phyloP scores from a whole-genome alignment of 2,888 invertebrate species.

The Clivina fossor region DNA sequence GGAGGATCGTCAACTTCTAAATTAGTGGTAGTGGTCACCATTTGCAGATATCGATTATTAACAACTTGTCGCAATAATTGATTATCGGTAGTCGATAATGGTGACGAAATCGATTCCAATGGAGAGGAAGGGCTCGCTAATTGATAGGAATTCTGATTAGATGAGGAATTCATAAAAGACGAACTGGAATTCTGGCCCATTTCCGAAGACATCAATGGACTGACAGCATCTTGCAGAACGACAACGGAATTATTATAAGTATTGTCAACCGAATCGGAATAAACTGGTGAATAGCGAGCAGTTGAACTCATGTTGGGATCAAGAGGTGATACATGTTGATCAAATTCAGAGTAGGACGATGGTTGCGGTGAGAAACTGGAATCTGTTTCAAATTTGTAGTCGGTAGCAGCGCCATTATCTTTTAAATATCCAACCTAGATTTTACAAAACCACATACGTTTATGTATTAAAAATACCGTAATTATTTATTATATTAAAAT shows the following conservation, averaged over 20 bases:
- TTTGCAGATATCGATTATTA: constrained; percentile 46
- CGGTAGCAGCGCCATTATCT: constrained; percentile 39
- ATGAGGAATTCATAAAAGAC: constrained; percentile 28
- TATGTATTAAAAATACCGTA: constrained; percentile 10
- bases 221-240: constrained; percentile 40
- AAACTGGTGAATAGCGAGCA: constrained; percentile 64
- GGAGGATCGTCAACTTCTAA: constrained; percentile 29
- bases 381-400: constrained; percentile 46
- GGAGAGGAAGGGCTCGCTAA: constrained; percentile 34
- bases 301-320: constrained; percentile 60
- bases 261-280: constrained; percentile 48
- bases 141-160: constrained; percentile 26
- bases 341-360: constrained; percentile 43
- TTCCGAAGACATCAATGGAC: constrained; percentile 42
- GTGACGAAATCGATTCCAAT: constrained; percentile 45
- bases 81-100: constrained; percentile 39
- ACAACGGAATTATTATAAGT: constrained; percentile 47
- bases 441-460: constrained; percentile 8
- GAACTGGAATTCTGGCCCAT: constrained; percentile 24
- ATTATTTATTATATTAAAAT: neutral
- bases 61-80: constrained; percentile 45
- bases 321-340: constrained; percentile 50
- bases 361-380: constrained; percentile 39
- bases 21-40: constrained; percentile 40
- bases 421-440: constrained; percentile 52